Conservation (phyloP, 2,888 invertebrate species). For the Drosophila sordidula region DNA sequence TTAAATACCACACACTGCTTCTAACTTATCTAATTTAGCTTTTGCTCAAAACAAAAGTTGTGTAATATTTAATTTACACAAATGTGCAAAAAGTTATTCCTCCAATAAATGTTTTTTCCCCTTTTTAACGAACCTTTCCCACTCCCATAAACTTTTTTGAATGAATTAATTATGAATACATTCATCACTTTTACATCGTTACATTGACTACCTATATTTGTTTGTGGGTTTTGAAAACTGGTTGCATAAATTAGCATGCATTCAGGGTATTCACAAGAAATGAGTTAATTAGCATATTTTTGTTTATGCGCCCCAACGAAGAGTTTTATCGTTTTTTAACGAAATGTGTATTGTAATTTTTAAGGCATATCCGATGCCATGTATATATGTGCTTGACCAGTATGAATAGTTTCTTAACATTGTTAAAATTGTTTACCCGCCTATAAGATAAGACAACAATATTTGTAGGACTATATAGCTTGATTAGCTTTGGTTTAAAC, state of each 20-base stretch:
- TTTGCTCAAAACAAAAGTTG: background rate
- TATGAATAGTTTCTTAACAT: background rate
- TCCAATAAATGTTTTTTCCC: background rate
- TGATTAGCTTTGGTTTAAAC: no score
- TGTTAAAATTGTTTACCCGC: no score
- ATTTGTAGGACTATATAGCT: no score
- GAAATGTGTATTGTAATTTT: background rate
- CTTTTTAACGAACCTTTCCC: conserved; percentile 4
- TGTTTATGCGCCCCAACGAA: background rate
- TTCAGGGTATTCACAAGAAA: conserved; percentile 5
- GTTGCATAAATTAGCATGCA: conserved; percentile 21
- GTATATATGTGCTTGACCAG: no score
- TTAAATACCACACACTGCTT: no score
- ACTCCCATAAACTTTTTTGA: background rate
- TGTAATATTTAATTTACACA: background rate
- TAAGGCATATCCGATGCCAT: no score
- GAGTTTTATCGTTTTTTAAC: background rate
- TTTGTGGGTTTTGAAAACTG: conserved; percentile 12
- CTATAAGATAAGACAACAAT: no score
- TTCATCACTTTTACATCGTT: conserved; percentile 9
- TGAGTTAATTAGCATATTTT: conserved; percentile 13
- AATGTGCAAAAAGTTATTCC: background rate
- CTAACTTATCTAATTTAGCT: no score
- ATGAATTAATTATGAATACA: background rate
- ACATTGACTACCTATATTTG: background rate